A percentile compares a stretch with the other conserved stretches of the same genome.
phyloP scores from a whole-genome alignment of 2,888 invertebrate genomes.

The Villa cingulata region DNA sequence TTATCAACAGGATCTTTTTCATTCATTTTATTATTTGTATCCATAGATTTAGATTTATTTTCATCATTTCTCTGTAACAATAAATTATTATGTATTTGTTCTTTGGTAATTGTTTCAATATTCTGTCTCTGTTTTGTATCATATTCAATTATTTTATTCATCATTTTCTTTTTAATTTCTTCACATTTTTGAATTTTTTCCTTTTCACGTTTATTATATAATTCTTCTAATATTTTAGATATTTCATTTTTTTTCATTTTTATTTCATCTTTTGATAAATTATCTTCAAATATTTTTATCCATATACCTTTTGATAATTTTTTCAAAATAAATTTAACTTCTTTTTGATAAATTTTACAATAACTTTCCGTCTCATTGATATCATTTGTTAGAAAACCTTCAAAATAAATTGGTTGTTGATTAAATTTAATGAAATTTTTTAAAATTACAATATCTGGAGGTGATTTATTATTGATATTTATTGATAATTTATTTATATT shows the following conservation, averaged over 20 bases:
- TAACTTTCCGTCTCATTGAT: slow-evolving; percentile 31
- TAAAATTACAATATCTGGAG: slow-evolving; percentile 30
- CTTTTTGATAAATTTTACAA: slow-evolving; percentile 30
- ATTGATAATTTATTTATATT: slow-evolving; percentile 26
- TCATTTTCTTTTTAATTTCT: slow-evolving; percentile 27
- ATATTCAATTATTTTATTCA: slow-evolving; percentile 27
- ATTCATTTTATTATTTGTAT: slow-evolving; percentile 4
- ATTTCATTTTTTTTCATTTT: slow-evolving; percentile 29
- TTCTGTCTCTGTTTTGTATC: slow-evolving; percentile 29
- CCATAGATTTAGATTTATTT: too few relatives aligned
- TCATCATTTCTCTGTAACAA: slow-evolving; percentile 13
- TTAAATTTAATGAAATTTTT: slow-evolving; percentile 32
- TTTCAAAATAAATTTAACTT: slow-evolving; percentile 28
- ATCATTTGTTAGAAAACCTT: slow-evolving; percentile 29
- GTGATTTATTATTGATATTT: slow-evolving; percentile 24
- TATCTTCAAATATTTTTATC: slow-evolving; percentile 30
- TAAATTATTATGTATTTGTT: slow-evolving; percentile 17
- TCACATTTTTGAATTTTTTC: slow-evolving; percentile 26
- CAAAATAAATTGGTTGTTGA: slow-evolving; percentile 34
- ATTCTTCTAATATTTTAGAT: slow-evolving; percentile 25
- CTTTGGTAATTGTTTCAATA: slow-evolving; percentile 26
- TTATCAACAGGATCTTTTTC: background rate
- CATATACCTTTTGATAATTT: slow-evolving; percentile 29
- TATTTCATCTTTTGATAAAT: slow-evolving; percentile 26
- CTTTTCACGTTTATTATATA: slow-evolving; percentile 29